Evolutionary conservation across 2,113 vertebrate genomes (phyloP), one percentile per base, ranked within the genome.

Genomic region (Coturnix japonica): DNA sequence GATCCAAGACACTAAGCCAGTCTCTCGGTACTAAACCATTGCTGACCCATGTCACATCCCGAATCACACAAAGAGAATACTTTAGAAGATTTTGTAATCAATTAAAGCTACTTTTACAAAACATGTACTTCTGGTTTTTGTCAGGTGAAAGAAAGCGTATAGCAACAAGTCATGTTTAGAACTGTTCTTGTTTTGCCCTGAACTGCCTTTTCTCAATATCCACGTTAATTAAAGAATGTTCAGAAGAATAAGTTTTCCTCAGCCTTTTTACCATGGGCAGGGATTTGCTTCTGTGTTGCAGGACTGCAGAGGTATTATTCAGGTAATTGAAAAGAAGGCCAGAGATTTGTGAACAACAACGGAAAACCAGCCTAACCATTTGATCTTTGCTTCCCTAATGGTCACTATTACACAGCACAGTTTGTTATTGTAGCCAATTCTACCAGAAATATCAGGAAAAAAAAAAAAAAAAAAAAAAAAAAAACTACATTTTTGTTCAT

Each of bases 241-340:
- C 81, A 86, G 31, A 85, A 87, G 71, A 90, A 78, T 66, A 49
- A 79, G 57, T 90, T 92, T 95, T 91, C 33, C 61, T 85, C 82
- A 84, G 57, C 49, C 69, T 92, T 96, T 72, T 94, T 66, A 82
- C 69, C 64, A 65, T 8, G 33, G 80, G 51, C 93, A 93, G 21
- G 56, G 80, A 93, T 91, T 92, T 95, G 70, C 82, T 92, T 92
- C 87, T 72, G 74, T 41, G 80, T 61, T 83, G 54, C 47, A 80
- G 86, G 60, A 85, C 7, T 89, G 67, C 39, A 81, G 49, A 57
- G 39, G 73, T 76, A 65, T 85, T 79, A 81, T 33, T 89, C 77
- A 89, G 51, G 60, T 65, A 78, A 93, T 75, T 61, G 81, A 84
- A 84, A 87, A 88, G 33, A 60, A 73, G 67, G 51, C 9, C 49